A percentile compares a stretch with the other conserved stretches of the same genome.
Conservation (phyloP, 2,888 invertebrate genomes). For the Stegophylla sp. region DNA sequence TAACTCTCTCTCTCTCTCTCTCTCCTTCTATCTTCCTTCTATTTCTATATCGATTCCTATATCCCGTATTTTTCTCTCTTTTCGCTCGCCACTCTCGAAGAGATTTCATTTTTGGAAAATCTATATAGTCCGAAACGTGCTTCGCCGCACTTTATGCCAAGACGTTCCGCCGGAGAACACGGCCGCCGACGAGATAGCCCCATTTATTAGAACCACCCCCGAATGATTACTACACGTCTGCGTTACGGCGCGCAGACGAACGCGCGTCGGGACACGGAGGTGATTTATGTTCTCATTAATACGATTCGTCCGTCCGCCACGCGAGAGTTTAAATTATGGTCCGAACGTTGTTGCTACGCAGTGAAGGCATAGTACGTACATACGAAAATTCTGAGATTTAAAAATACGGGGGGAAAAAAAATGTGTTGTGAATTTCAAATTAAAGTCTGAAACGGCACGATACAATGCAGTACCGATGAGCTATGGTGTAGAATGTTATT, state of each 20-base stretch:
- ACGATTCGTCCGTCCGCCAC: constrained; percentile 25
- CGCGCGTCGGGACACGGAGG: constrained; percentile 11
- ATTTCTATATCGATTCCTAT: too few species aligned
- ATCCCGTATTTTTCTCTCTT: too few species aligned
- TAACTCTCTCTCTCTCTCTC: too few species aligned
- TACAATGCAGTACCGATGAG: background rate
- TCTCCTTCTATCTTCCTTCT: too few species aligned
- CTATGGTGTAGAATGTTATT: background rate
- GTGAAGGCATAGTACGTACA: background rate
- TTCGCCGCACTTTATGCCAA: background rate
- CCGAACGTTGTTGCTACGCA: background rate
- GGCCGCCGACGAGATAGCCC: background rate
- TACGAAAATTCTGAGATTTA: constrained; percentile 24
- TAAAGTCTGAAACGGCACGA: background rate
- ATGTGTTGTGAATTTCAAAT: too few species aligned
- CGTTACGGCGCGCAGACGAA: constrained; percentile 19
- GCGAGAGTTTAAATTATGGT: constrained; percentile 13
- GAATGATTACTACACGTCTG: constrained; percentile 29
- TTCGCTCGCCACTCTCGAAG: too few species aligned
- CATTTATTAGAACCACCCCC: constrained; percentile 26
- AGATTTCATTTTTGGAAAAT: constrained; percentile 4
- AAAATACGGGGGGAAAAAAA: background rate
- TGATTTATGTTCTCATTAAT: constrained; percentile 52
- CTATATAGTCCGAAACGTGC: background rate
- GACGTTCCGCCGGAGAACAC: background rate